Percentiles rank a stretch among this genome's conserved stretches.
These are phyloP conservation scores for Cricetomys ansorgei DNA, from an alignment of 2,113 vertebrate species.

Conservation along the genomic window DNA sequence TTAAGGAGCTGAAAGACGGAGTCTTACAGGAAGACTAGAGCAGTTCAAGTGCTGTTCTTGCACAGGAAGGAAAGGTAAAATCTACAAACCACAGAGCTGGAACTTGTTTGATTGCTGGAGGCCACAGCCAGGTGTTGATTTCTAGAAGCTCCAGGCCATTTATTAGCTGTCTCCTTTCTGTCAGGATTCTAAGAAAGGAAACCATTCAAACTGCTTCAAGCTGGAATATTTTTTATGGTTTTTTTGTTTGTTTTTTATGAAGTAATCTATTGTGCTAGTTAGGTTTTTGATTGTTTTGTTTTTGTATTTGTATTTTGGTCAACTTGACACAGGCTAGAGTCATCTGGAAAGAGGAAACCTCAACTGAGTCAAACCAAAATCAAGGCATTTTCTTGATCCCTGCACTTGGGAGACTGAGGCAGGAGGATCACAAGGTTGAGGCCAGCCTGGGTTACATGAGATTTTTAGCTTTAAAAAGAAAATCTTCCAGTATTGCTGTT, in stretches of 20 bases:
- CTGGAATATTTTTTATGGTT: slow-evolving; percentile 18
- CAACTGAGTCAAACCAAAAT: not conserved
- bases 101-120: not conserved
- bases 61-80: not conserved
- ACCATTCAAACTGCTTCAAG: not conserved
- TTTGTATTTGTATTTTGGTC: not conserved
- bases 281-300: not conserved
- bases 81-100: not conserved
- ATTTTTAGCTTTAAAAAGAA: not conserved
- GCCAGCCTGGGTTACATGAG: not conserved
- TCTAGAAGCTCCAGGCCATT: not conserved
- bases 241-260: not conserved
- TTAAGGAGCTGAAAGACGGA: slow-evolving; percentile 1
- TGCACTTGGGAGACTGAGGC: not conserved
- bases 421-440: not conserved
- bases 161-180: not conserved
- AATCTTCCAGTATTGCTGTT: not conserved
- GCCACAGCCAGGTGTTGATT: not conserved
- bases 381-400: not conserved
- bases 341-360: not conserved
- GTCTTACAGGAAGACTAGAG: not conserved
- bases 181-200: slow-evolving; percentile 1
- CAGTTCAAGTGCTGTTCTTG: not conserved
- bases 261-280: no score
- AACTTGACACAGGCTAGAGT: not conserved